Evolutionary conservation across 2,113 vertebrate species (phyloP), one percentile per base, ranked within the genome.

Genomic region (Euleptes europaea): DNA sequence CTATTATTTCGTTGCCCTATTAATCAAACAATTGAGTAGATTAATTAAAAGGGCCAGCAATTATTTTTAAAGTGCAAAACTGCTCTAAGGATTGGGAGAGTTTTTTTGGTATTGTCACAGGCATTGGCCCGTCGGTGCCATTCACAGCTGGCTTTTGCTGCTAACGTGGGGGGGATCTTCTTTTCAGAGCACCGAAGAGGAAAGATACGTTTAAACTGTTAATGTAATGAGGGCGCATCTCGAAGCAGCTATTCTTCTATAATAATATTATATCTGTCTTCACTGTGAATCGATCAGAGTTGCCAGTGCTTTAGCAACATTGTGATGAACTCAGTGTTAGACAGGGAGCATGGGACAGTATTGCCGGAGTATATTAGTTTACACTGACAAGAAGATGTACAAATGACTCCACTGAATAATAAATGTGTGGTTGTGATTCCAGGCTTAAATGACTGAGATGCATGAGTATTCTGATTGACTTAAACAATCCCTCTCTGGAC

Each of bases 401-500:
- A 63, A 26, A 63, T 63, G 60, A 63, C 26, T 23, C 23, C 26
- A 28, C 23, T 63, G 60, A 74, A 74, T 47, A 66, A 66, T 33
- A 42, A 49, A 66, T 35, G 78, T 49, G 44, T 42, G 19, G 54
- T 38, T 47, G 60, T 40, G 40, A 44, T 33, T 63, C 40, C 40
- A 67, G 49, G 10, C 44, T 77, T 0, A 1, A 38, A 70, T 75
- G 21, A 17, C 42, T 0, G 4, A 1, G 38, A n/a, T 12, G 0
- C 0, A 28, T 6, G 69, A 17, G 26, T 79, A 13, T 0, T 47
- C 31, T n/a, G n/a, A 51, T 15, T 19, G 0, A 10, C 47, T 74
- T 63, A 63, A 28, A 63, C 60, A 26, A 63, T 28, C 60, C 26
- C 60, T 63, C 60, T 63, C 26, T 63, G 60, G 23, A 63, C 57